Conservation (phyloP, 2,888 invertebrate species). For the Dusona sp. region DNA sequence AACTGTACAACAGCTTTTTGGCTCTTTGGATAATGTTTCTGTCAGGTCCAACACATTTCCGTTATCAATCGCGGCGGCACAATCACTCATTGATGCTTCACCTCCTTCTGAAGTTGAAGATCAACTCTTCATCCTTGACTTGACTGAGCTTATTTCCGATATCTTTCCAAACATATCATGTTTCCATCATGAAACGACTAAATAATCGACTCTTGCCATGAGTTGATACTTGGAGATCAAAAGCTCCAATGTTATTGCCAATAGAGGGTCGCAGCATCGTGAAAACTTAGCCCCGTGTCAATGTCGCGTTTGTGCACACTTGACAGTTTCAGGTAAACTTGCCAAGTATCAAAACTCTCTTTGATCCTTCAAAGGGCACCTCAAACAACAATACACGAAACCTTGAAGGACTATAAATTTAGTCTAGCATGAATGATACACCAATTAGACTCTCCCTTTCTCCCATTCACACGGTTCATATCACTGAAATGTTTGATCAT, state of each 20-base stretch:
- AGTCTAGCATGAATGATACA: conserved; percentile 34
- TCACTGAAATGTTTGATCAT: conserved; percentile 13
- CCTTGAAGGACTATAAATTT: conserved; percentile 29
- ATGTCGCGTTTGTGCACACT: background rate
- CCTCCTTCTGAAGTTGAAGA: background rate
- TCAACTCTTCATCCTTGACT: conserved; percentile 17
- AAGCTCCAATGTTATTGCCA: conserved; percentile 36
- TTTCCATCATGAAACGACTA: background rate
- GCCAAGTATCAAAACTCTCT: conserved; percentile 9
- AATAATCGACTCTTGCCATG: background rate
- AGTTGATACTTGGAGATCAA: conserved; percentile 13
- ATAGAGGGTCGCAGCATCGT: conserved; percentile 58
- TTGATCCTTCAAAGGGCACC: background rate
- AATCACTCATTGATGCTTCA: conserved; percentile 1
- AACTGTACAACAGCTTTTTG: conserved; percentile 9
- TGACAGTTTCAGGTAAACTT: conserved; percentile 12
- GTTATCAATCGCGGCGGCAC: background rate
- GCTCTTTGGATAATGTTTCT: conserved; percentile 12
- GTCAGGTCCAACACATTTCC: conserved; percentile 15
- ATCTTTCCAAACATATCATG: conserved; percentile 16
- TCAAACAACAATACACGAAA: background rate
- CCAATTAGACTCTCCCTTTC: conserved; percentile 33
- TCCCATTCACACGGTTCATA: conserved; percentile 9
- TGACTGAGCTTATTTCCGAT: conserved; percentile 3
- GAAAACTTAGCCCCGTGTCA: conserved; percentile 33